Conservation (phyloP, 2,797 vertebrate genomes). For the Phalloptychus januarius region DNA sequence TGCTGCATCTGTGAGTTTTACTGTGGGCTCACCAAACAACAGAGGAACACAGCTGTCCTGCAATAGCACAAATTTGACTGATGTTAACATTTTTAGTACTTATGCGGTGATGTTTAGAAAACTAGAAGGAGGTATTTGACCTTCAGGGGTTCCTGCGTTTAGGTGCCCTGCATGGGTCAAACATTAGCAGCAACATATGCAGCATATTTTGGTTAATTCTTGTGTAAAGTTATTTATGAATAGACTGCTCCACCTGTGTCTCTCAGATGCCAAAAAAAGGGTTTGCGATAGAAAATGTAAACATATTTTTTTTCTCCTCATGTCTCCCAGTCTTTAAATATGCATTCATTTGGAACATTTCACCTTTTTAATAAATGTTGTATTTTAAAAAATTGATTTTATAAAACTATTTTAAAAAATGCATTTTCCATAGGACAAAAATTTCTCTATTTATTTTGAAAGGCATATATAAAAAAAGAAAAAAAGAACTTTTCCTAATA, state of each 20-base stretch:
- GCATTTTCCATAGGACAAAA: background rate
- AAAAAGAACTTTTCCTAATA: background rate
- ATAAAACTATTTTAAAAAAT: background rate
- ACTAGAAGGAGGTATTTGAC: background rate
- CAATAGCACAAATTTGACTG: background rate
- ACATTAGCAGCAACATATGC: background rate
- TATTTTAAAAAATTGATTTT: background rate
- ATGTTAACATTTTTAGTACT: background rate
- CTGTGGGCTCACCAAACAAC: slow-evolving; percentile 7
- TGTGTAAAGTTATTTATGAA: background rate
- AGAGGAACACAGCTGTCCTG: background rate
- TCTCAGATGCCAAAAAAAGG: background rate
- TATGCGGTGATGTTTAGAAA: background rate
- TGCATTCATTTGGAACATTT: background rate
- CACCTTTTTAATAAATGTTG: background rate
- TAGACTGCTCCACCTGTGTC: background rate
- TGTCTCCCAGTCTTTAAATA: background rate
- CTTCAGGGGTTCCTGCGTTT: background rate
- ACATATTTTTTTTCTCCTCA: too few species aligned
- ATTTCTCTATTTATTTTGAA: background rate
- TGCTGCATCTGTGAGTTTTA: slow-evolving; percentile 22
- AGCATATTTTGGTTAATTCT: background rate
- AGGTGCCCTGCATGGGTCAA: background rate
- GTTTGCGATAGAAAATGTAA: too few species aligned
- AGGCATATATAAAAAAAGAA: background rate